A percentile compares a stretch with the other conserved stretches of the same genome.
These are phyloP conservation scores for Bombus confusus DNA, from an alignment of 1,140 invertebrate genomes.

Conservation along the genomic window DNA sequence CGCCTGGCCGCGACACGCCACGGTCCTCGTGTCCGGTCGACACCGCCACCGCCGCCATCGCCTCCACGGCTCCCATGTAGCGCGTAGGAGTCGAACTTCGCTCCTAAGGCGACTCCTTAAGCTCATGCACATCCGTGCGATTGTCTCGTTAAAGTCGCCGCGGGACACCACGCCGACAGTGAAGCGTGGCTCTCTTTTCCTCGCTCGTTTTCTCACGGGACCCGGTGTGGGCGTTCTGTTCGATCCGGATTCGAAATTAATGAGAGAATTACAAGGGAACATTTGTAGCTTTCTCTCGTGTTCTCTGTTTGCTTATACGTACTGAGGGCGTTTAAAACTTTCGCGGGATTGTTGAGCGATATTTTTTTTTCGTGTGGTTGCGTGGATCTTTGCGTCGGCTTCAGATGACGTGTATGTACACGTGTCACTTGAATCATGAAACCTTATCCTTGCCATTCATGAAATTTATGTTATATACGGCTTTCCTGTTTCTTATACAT, in stretches of 20 bases:
- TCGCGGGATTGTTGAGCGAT: not conserved
- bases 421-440: not conserved
- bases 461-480: too few relatives aligned
- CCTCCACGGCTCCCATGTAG: conserved; percentile 56
- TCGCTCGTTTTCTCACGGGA: not conserved
- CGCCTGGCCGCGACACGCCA: conserved; percentile 75
- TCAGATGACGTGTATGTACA: not conserved
- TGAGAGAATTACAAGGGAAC: conserved; percentile 36
- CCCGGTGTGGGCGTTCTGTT: conserved; percentile 23
- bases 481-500: too few relatives aligned
- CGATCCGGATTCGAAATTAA: conserved; percentile 45
- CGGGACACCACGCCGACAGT: conserved; percentile 58
- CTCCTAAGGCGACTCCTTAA: conserved; percentile 56
- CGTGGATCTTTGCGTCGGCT: not conserved
- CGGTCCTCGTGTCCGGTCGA: conserved; percentile 62
- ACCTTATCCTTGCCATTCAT: too few relatives aligned
- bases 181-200: not conserved
- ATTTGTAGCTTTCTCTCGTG: not conserved
- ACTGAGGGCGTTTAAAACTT: not conserved
- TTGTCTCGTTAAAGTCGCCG: conserved; percentile 76
- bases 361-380: not conserved
- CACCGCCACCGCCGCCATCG: conserved; percentile 45
- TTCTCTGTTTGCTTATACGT: not conserved
- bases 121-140: conserved; percentile 63
- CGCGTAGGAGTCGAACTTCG: conserved; percentile 72